Evolutionary conservation across 2,888 invertebrate genomes (phyloP).

Genomic region (Drosophila neonasuta): DNA sequence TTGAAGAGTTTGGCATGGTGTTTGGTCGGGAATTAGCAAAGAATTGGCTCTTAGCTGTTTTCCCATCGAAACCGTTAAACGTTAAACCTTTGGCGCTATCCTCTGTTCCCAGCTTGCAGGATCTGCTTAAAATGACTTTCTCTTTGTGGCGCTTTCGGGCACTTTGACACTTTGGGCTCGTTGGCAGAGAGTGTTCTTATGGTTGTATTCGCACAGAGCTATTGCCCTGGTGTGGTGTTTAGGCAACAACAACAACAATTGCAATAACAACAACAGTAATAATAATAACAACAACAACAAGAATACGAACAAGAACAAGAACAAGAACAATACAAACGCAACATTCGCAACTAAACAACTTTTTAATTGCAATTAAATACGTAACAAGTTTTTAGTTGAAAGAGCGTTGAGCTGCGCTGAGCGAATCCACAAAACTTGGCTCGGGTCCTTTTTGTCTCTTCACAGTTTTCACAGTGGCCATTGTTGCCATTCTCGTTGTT

Average conservation of each 20-base stretch:
- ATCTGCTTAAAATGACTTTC: constrained; percentile 74
- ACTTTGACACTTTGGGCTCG: constrained; percentile 51
- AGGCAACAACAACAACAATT: constrained; percentile 13
- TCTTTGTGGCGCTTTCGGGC: constrained; percentile 69
- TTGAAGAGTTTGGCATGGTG: constrained; percentile 21
- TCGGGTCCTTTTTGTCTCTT: constrained; percentile 28
- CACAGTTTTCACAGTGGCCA: constrained; percentile 52
- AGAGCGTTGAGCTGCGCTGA: constrained; percentile 58
- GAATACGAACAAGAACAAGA: constrained; percentile 35
- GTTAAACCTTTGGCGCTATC: constrained; percentile 70
- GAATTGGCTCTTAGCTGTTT: constrained; percentile 19
- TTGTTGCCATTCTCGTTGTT: constrained; percentile 43
- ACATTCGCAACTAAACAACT: constrained; percentile 76
- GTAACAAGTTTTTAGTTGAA: constrained; percentile 79
- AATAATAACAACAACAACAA: constrained; percentile 31
- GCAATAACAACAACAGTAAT: neutral
- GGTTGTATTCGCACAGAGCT: constrained; percentile 27
- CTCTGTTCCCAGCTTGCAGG: constrained; percentile 53
- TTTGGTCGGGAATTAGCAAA: constrained; percentile 5
- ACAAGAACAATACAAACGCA: constrained; percentile 38
- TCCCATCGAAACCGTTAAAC: constrained; percentile 67
- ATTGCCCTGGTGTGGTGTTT: constrained; percentile 55
- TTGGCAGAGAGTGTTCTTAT: constrained; percentile 37
- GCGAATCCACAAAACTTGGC: constrained; percentile 48
- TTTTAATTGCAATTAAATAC: constrained; percentile 78